phyloP scores from a whole-genome alignment of 2,113 vertebrate species.

The Scortum barcoo region DNA sequence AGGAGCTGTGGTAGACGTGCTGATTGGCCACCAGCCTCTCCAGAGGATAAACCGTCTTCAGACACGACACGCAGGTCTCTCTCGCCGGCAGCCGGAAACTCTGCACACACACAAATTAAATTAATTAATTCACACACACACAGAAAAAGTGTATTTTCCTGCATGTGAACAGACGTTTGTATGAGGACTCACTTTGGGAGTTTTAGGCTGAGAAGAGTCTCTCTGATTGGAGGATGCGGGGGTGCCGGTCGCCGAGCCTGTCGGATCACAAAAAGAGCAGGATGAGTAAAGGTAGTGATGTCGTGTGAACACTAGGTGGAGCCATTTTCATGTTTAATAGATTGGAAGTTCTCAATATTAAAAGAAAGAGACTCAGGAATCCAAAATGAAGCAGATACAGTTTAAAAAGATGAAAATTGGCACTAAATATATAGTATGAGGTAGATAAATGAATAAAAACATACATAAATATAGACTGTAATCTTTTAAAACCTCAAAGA shows the following conservation, averaged over 20 bases:
- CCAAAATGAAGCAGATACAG: neutral
- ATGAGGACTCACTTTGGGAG: slow-evolving; percentile 68
- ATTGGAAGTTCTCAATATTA: too few relatives aligned
- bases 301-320: slow-evolving; percentile 58
- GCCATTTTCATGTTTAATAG: slow-evolving; percentile 1
- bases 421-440: too few relatives aligned
- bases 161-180: neutral
- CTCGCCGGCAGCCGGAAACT: slow-evolving; percentile 88
- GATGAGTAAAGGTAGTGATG: neutral
- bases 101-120: slow-evolving; percentile 70
- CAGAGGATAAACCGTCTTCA: slow-evolving; percentile 97
- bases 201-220: slow-evolving; percentile 74
- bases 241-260: slow-evolving; percentile 55
- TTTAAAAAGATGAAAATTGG: too few relatives aligned
- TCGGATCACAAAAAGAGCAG: neutral
- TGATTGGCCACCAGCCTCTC: slow-evolving; percentile 96
- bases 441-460: too few relatives aligned
- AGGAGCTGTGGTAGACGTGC: slow-evolving; percentile 93
- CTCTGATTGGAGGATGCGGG: slow-evolving; percentile 51
- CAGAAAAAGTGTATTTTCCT: neutral
- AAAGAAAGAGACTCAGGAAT: neutral
- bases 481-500: neutral
- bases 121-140: neutral
- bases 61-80: slow-evolving; percentile 92
- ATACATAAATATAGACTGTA: neutral